phyloP scores from a whole-genome alignment of 2,113 vertebrate genomes.

The Lepus americanus region DNA sequence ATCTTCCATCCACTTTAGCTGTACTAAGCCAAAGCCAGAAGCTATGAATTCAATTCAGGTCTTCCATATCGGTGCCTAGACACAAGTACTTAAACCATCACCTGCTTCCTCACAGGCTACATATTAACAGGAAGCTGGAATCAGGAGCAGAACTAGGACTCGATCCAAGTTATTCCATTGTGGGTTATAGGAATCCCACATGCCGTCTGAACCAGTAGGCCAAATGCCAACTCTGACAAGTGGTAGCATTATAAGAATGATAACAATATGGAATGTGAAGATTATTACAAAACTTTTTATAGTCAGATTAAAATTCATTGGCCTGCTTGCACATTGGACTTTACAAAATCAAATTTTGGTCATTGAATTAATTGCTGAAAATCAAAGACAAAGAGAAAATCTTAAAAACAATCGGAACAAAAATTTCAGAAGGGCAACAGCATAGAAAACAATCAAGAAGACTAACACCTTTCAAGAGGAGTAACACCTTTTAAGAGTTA shows the following conservation, averaged over 20 bases:
- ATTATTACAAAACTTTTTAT: background rate
- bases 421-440: background rate
- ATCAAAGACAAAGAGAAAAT: background rate
- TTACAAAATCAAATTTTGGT: background rate
- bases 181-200: too few relatives aligned
- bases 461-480: background rate
- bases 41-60: too few relatives aligned
- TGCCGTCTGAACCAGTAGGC: too few relatives aligned
- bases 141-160: too few relatives aligned
- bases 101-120: too few relatives aligned
- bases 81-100: too few relatives aligned
- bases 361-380: background rate
- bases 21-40: too few relatives aligned
- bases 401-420: background rate
- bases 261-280: background rate
- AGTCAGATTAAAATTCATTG: background rate
- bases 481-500: background rate
- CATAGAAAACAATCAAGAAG: background rate
- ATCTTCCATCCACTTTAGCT: too few relatives aligned
- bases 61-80: too few relatives aligned
- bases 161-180: too few relatives aligned
- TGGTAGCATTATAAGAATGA: background rate
- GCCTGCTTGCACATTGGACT: background rate
- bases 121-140: too few relatives aligned
- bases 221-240: background rate